These are phyloP conservation scores for Struthidea cinerea DNA, from an alignment of 2,113 vertebrate genomes.

Conservation along the genomic window DNA sequence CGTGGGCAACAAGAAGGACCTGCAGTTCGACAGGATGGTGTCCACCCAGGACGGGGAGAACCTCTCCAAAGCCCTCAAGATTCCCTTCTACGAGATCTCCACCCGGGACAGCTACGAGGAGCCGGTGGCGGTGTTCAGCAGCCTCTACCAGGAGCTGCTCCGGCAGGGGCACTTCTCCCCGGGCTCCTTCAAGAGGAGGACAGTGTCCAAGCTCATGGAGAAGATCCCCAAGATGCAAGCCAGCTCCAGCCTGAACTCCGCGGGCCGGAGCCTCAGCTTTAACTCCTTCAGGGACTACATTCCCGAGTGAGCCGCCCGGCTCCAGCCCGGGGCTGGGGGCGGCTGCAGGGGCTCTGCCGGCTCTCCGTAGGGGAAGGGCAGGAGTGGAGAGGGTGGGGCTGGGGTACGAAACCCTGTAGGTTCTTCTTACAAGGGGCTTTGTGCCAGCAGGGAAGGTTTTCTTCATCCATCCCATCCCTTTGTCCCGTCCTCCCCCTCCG, in stretches of 20 bases:
- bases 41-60: slow-evolving; percentile 65
- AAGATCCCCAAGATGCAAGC: slow-evolving; percentile 77
- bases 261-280: slow-evolving; percentile 69
- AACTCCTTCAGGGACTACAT: slow-evolving; percentile 74
- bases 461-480: not conserved
- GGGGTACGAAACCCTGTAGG: not conserved
- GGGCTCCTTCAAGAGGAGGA: slow-evolving; percentile 68
- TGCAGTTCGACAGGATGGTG: slow-evolving; percentile 81
- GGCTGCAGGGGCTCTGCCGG: not conserved
- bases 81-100: slow-evolving; percentile 74
- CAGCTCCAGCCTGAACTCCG: slow-evolving; percentile 52
- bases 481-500: not conserved
- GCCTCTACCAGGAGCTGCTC: slow-evolving; percentile 68
- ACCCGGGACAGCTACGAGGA: slow-evolving; percentile 78
- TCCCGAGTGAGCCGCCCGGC: slow-evolving; percentile 43
- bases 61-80: slow-evolving; percentile 73
- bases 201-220: slow-evolving; percentile 77
- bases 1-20: slow-evolving; percentile 79
- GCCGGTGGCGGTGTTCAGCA: slow-evolving; percentile 66
- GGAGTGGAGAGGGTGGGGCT: not conserved
- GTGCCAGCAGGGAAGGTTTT: not conserved
- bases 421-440: not conserved
- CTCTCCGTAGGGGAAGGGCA: not conserved
- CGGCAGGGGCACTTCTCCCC: slow-evolving; percentile 70
- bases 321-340: not conserved